These are phyloP conservation scores for Serripes groenlandicus DNA, from an alignment of 2,888 invertebrate genomes.

Conservation along the genomic window DNA sequence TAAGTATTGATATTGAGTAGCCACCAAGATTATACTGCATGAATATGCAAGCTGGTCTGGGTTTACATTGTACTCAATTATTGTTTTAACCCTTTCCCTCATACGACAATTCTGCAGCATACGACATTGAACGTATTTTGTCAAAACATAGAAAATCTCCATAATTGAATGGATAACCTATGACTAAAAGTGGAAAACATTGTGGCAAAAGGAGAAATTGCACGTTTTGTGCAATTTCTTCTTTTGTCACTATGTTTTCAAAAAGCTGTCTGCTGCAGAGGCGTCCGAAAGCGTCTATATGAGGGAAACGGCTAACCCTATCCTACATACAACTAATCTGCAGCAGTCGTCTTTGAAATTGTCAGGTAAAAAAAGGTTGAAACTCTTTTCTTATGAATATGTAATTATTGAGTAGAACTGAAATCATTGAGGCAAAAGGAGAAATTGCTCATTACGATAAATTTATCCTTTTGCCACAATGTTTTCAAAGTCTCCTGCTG, in stretches of 20 bases:
- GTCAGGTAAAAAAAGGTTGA: neutral
- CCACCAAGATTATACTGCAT: too few relatives aligned
- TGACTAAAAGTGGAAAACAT: neutral
- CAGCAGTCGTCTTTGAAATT: neutral
- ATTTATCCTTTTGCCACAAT: neutral
- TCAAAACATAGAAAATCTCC: too few relatives aligned
- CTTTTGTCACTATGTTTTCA: too few relatives aligned
- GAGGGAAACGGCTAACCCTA: too few relatives aligned
- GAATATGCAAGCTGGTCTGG: too few relatives aligned
- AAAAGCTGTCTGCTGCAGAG: neutral
- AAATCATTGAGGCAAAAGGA: neutral
- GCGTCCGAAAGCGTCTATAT: too few relatives aligned
- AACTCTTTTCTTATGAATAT: neutral
- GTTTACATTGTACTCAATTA: too few relatives aligned
- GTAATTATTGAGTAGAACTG: neutral
- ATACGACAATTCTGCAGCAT: too few relatives aligned
- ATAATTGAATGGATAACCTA: too few relatives aligned
- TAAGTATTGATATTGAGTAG: too few relatives aligned
- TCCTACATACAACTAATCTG: neutral
- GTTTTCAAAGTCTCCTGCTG: neutral
- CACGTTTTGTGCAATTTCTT: neutral
- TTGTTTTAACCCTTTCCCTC: too few relatives aligned
- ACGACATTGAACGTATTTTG: too few relatives aligned
- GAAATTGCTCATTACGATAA: neutral
- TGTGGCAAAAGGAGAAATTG: constrained; percentile 3